phyloP scores from a whole-genome alignment of 2,888 invertebrate genomes.

The Julus scanicus region DNA sequence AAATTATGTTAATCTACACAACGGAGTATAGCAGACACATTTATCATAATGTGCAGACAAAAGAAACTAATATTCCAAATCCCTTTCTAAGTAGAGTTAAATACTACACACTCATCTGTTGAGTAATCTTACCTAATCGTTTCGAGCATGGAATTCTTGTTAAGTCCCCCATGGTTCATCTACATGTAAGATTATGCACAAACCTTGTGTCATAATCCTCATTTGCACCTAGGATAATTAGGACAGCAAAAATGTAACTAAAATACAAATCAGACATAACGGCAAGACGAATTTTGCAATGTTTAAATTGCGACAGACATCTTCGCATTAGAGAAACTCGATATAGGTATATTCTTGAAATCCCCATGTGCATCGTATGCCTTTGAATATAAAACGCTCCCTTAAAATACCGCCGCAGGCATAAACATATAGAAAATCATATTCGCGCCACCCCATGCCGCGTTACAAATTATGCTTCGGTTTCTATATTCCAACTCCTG shows the following conservation, averaged over 20 bases:
- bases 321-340: too few species aligned
- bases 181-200: background rate
- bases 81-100: background rate
- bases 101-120: background rate
- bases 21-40: too few species aligned
- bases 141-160: background rate
- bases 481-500: conserved; percentile 3
- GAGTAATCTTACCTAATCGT: background rate
- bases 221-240: conserved; percentile 34
- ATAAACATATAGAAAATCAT: conserved; percentile 36
- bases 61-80: background rate
- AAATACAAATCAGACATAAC: background rate
- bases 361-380: background rate
- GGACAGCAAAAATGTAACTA: background rate
- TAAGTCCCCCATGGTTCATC: background rate
- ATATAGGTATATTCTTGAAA: background rate
- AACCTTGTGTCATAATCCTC: background rate
- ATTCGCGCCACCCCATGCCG: background rate
- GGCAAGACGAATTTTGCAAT: background rate
- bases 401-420: background rate
- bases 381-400: conserved; percentile 24
- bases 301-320: background rate
- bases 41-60: background rate
- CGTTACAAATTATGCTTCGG: conserved; percentile 5
- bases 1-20: too few species aligned